Conservation (phyloP, 2,797 vertebrate species). For the Gymnoscopelus microlampas region DNA sequence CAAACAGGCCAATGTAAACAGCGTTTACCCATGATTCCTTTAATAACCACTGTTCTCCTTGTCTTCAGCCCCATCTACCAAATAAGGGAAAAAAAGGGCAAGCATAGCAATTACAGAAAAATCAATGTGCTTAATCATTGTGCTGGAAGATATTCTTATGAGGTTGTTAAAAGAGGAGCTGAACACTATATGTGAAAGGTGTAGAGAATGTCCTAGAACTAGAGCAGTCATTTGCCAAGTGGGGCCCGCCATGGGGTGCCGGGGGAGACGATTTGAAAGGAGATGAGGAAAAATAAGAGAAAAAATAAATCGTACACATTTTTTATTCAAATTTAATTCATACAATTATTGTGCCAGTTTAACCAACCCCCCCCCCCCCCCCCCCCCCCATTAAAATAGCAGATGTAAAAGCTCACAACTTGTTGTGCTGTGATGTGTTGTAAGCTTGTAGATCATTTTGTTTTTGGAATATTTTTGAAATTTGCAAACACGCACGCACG, state of each 20-base stretch:
- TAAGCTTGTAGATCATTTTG: too few species aligned
- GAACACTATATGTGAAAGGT: constrained; percentile 28
- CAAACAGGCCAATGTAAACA: constrained; percentile 69
- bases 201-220: constrained; percentile 15
- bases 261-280: too few species aligned
- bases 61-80: constrained; percentile 2
- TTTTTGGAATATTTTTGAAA: too few species aligned
- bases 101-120: constrained; percentile 60
- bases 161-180: constrained; percentile 39
- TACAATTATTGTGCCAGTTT: background rate
- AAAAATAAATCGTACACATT: too few species aligned
- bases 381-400: too few species aligned
- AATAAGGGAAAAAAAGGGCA: constrained; percentile 20
- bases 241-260: too few species aligned
- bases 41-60: constrained; percentile 49
- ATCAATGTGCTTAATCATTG: constrained; percentile 63
- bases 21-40: constrained; percentile 62
- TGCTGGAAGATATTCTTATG: constrained; percentile 40
- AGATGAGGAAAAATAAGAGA: too few species aligned
- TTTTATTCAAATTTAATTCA: background rate
- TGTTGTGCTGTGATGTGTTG: too few species aligned
- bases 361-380: background rate
- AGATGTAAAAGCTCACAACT: too few species aligned
- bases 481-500: too few species aligned
- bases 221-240: too few species aligned